Percentiles rank a stretch among this genome's conserved stretches.
These are phyloP conservation scores for Campylomormyrus numenius DNA, from an alignment of 2,113 vertebrate species.

Conservation along the genomic window DNA sequence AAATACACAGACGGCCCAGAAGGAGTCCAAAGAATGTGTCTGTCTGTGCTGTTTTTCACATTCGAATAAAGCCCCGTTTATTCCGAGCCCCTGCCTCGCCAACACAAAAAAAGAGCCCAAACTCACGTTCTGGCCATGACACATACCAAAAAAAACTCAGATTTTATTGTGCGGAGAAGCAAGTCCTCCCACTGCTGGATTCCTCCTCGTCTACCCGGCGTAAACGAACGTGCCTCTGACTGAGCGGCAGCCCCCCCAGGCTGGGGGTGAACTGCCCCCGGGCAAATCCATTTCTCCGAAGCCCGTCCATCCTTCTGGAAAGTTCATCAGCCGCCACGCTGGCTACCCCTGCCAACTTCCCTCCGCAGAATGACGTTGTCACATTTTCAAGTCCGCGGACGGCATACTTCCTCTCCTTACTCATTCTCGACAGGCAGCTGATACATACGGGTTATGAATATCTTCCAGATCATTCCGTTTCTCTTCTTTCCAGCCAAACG, in stretches of 20 bases:
- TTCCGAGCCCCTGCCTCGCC: neutral
- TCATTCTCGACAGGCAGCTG: conserved; percentile 11
- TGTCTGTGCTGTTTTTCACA: neutral
- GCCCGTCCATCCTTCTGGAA: conserved; percentile 17
- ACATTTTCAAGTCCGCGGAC: conserved; percentile 18
- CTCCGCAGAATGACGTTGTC: conserved; percentile 18
- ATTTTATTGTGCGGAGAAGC: neutral
- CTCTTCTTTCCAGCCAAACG: conserved; percentile 8
- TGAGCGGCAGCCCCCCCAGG: conserved; percentile 25
- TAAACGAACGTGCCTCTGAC: conserved; percentile 35
- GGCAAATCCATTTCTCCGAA: neutral
- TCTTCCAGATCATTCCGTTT: neutral
- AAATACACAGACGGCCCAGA: neutral
- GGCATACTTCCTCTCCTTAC: conserved; percentile 15
- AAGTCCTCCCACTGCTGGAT: neutral
- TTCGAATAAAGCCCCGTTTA: neutral
- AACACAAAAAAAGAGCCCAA: neutral
- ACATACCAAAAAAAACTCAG: conserved; percentile 14
- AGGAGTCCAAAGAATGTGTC: neutral
- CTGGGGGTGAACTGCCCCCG: conserved; percentile 10
- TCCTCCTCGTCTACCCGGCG: conserved; percentile 15
- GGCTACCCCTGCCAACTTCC: neutral
- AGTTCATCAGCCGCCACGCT: conserved; percentile 18
- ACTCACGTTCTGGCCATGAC: neutral
- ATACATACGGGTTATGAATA: neutral